Evolutionary conservation across 2,888 invertebrate genomes (phyloP).

Genomic region (Heliconius aoede): DNA sequence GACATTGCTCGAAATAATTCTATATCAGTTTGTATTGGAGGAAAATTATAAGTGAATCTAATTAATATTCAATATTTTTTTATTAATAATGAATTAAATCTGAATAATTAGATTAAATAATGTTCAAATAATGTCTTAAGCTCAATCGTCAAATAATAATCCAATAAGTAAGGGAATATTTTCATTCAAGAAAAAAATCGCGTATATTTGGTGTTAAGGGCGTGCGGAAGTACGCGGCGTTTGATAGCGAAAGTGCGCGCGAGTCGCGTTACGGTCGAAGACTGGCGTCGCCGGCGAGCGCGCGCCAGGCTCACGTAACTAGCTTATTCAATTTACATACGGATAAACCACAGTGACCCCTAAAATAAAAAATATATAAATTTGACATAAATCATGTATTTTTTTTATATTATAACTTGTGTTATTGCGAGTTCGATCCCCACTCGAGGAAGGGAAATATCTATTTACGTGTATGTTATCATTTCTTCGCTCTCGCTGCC

Average conservation of each 20-base stretch:
- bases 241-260: constrained; percentile 77
- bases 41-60: background rate
- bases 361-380: constrained; percentile 26
- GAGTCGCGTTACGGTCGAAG: constrained; percentile 69
- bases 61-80: background rate
- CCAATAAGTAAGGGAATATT: background rate
- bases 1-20: background rate
- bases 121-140: background rate
- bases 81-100: background rate
- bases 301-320: constrained; percentile 67
- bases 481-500: no score
- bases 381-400: constrained; percentile 3
- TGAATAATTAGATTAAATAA: background rate
- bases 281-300: constrained; percentile 61
- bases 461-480: no score
- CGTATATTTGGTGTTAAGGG: constrained; percentile 38
- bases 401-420: background rate
- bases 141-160: background rate
- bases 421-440: background rate
- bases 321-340: constrained; percentile 52
- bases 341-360: constrained; percentile 47
- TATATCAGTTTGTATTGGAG: background rate
- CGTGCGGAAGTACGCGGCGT: constrained; percentile 58
- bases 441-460: no score
- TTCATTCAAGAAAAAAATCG: constrained; percentile 3